Evolutionary conservation across 1,140 invertebrate genomes (phyloP).

Genomic region (Melipona quadrifasciata): DNA sequence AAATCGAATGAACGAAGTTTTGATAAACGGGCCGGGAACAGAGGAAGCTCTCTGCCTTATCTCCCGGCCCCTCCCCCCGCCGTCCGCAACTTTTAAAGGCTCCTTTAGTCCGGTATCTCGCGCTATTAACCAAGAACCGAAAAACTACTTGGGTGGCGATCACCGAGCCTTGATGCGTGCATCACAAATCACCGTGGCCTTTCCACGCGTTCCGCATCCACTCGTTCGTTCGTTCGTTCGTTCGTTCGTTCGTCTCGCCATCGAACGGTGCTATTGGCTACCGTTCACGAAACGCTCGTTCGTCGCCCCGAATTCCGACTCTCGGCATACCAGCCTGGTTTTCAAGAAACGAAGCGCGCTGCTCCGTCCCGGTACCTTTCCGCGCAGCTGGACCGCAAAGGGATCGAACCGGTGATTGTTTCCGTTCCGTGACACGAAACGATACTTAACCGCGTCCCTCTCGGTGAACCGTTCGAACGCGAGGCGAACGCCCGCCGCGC

Average conservation of each 20-base stretch:
- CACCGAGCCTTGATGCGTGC: slow-evolving; percentile 28
- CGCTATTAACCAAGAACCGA: slow-evolving; percentile 73
- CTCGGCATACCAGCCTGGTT: slow-evolving; percentile 50
- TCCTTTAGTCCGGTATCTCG: slow-evolving; percentile 51
- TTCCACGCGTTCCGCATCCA: slow-evolving; percentile 44
- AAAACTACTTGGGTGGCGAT: slow-evolving; percentile 76
- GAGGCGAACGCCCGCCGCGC: not conserved
- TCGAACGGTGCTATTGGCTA: slow-evolving; percentile 53
- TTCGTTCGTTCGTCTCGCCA: slow-evolving; percentile 52
- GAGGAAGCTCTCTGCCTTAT: slow-evolving; percentile 51
- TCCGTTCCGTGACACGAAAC: slow-evolving; percentile 32
- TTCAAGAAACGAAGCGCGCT: not conserved
- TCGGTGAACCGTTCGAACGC: not conserved
- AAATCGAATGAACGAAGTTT: slow-evolving; percentile 50
- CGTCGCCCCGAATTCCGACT: slow-evolving; percentile 52
- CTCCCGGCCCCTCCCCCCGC: slow-evolving; percentile 6
- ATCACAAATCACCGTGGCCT: slow-evolving; percentile 42
- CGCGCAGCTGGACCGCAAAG: slow-evolving; percentile 8
- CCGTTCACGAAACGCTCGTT: slow-evolving; percentile 55
- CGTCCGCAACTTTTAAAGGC: slow-evolving; percentile 55
- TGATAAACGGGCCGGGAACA: slow-evolving; percentile 31
- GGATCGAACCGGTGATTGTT: not conserved
- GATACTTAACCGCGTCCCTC: slow-evolving; percentile 16
- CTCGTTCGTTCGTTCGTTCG: slow-evolving; percentile 43
- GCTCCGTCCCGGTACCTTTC: not conserved